Evolutionary conservation across 2,113 vertebrate genomes (phyloP).

Genomic region (Antigone vipio): DNA sequence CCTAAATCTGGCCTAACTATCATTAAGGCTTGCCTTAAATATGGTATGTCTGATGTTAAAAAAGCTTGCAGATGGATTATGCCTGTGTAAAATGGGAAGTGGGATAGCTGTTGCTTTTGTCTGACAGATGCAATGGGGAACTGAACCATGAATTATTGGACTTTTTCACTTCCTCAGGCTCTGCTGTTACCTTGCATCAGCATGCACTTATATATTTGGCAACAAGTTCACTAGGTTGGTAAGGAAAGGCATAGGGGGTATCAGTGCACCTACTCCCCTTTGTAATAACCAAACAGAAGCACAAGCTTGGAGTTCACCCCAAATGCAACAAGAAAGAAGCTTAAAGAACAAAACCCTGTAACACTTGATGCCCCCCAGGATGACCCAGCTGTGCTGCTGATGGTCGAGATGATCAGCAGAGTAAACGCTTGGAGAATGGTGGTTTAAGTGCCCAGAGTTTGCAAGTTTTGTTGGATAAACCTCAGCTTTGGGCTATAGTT

Average conservation of each 20-base stretch:
- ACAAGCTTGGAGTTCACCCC: background rate
- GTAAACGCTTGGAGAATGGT: background rate
- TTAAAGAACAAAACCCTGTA: background rate
- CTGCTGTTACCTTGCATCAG: background rate
- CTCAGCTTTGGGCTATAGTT: background rate
- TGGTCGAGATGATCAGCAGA: background rate
- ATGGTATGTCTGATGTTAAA: background rate
- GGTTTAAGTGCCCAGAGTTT: background rate
- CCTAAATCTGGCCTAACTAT: background rate
- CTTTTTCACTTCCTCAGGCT: background rate
- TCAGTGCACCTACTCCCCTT: background rate
- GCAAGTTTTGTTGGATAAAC: background rate
- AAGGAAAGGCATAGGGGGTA: background rate
- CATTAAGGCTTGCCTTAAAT: background rate
- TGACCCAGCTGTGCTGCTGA: background rate
- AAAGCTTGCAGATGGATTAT: background rate
- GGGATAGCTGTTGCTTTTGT: background rate
- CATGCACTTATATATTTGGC: background rate
- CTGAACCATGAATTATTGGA: background rate
- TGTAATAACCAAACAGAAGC: background rate
- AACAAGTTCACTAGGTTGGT: background rate
- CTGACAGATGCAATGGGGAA: background rate
- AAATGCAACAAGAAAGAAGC: background rate
- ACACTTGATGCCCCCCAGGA: background rate
- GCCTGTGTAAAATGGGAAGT: background rate